Evolutionary conservation across 2,888 invertebrate genomes (phyloP).

Genomic region (Nephrotoma flavescens): DNA sequence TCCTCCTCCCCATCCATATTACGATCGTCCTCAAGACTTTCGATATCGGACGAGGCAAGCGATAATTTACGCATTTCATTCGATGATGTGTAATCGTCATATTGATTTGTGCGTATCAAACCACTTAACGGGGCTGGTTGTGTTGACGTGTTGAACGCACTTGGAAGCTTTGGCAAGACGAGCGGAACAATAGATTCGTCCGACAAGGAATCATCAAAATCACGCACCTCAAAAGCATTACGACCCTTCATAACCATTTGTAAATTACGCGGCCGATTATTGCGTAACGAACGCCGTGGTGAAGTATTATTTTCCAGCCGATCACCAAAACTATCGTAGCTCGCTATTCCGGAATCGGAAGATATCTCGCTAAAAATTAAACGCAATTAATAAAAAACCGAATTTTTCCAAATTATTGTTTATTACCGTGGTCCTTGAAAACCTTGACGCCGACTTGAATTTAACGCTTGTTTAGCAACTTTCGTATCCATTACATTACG

Average conservation of each 20-base stretch:
- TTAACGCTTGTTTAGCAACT: constrained; percentile 55
- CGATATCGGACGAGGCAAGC: constrained; percentile 24
- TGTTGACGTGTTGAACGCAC: constrained; percentile 20
- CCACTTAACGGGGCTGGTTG: constrained; percentile 27
- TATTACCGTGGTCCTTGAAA: constrained; percentile 23
- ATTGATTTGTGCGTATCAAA: constrained; percentile 21
- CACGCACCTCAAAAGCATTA: constrained; percentile 61
- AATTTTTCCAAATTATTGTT: background rate
- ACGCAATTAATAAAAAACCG: background rate
- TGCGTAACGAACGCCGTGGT: constrained; percentile 23
- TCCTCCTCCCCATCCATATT: constrained; percentile 31
- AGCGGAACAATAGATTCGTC: constrained; percentile 29
- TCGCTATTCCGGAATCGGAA: constrained; percentile 31
- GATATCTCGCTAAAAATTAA: constrained; percentile 25
- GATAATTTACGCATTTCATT: background rate
- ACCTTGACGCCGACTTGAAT: constrained; percentile 41
- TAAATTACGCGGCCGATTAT: constrained; percentile 48
- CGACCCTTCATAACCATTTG: constrained; percentile 59
- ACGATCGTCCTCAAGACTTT: constrained; percentile 33
- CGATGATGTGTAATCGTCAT: background rate
- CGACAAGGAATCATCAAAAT: constrained; percentile 39
- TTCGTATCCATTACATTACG: constrained; percentile 48
- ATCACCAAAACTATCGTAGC: constrained; percentile 22
- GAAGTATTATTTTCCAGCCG: constrained; percentile 17
- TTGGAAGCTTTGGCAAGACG: constrained; percentile 28